Conservation (phyloP, 2,113 vertebrate genomes). For the Cyrtonyx montezumae region DNA sequence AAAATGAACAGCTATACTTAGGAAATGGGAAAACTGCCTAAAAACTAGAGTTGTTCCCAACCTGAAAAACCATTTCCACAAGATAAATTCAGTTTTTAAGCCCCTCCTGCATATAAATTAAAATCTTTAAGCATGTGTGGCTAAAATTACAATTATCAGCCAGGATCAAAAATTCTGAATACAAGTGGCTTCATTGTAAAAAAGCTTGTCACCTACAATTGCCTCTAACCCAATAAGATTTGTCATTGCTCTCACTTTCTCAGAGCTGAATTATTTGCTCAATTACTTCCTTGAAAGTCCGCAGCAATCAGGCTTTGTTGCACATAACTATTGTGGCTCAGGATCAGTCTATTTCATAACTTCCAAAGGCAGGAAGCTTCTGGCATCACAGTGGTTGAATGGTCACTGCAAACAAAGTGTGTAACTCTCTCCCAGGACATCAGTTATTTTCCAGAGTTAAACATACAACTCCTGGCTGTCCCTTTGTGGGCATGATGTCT, state of each 20-base stretch:
- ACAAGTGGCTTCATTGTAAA: background rate
- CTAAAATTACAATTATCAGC: background rate
- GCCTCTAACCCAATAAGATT: background rate
- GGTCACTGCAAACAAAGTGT: background rate
- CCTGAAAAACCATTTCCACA: background rate
- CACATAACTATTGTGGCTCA: background rate
- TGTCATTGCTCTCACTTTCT: background rate
- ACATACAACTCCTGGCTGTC: background rate
- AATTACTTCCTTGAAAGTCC: background rate
- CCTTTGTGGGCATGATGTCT: background rate
- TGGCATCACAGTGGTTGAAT: background rate
- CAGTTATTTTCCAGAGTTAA: slow-evolving; percentile 9
- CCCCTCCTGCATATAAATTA: background rate
- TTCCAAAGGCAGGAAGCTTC: background rate
- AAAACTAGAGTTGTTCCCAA: background rate
- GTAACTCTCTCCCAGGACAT: background rate
- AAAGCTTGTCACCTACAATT: background rate
- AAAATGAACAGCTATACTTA: slow-evolving; percentile 57
- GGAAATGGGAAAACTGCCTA: slow-evolving; percentile 32
- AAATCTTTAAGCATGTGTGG: background rate
- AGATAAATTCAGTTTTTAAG: background rate
- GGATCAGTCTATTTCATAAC: background rate
- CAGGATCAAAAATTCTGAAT: background rate
- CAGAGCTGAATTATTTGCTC: background rate
- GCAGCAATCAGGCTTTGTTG: background rate